Percentiles rank a stretch among this genome's conserved stretches.
These are phyloP conservation scores for Periophthalmus modestus DNA, from an alignment of 2,113 vertebrate genomes.

Conservation along the genomic window DNA sequence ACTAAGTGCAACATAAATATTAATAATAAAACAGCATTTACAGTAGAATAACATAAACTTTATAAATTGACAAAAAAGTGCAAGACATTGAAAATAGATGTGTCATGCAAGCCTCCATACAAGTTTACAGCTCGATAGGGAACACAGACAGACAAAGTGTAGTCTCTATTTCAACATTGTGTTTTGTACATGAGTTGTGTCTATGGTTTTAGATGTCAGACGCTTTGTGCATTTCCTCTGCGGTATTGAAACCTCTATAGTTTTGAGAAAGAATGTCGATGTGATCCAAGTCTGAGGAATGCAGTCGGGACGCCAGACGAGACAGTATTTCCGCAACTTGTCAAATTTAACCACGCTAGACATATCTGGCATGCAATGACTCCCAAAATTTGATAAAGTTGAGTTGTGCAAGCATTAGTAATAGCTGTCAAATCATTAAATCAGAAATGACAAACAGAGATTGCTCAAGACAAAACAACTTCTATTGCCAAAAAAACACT, in stretches of 20 bases:
- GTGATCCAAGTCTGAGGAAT: constrained; percentile 54
- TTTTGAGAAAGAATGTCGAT: constrained; percentile 28
- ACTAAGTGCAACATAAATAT: neutral
- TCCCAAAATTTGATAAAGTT: constrained; percentile 1
- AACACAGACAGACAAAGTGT: constrained; percentile 6
- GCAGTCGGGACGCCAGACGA: constrained; percentile 61
- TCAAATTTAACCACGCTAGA: constrained; percentile 39
- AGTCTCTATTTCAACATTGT: constrained; percentile 6
- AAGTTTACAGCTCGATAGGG: constrained; percentile 27
- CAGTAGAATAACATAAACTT: constrained; percentile 39
- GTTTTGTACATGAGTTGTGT: constrained; percentile 21
- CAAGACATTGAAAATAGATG: constrained; percentile 51
- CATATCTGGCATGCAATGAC: neutral
- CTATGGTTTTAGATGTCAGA: constrained; percentile 7
- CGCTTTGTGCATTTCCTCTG: constrained; percentile 18
- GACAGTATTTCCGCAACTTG: constrained; percentile 64
- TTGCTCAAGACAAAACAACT: constrained; percentile 25
- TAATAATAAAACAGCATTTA: constrained; percentile 18
- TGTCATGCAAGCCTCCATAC: constrained; percentile 47
- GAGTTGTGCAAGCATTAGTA: neutral
- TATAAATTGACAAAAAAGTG: constrained; percentile 50
- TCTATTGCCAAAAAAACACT: constrained; percentile 29
- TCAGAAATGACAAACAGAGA: neutral
- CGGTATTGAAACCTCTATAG: constrained; percentile 20
- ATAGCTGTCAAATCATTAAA: neutral